Evolutionary conservation across 35 echinoderm and acorn worm species (phyloP).

Genomic region (Heliocidaris tuberculata): DNA sequence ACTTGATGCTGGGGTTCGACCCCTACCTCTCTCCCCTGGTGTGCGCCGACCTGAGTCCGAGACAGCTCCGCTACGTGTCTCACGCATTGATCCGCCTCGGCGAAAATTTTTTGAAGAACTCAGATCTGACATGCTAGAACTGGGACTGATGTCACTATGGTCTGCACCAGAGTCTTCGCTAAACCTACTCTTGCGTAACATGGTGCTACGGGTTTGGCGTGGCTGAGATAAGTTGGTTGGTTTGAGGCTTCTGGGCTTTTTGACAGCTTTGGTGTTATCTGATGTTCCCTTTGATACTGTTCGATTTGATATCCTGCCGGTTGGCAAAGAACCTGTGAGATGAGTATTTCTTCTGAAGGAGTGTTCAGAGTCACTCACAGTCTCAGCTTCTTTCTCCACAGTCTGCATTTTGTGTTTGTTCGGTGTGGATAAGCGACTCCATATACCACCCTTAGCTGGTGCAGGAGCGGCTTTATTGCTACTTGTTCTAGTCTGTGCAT

Average conservation of each 20-base stretch:
- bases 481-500: background rate
- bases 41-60: constrained; percentile 31
- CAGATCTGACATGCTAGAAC: constrained; percentile 89
- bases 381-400: constrained; percentile 55
- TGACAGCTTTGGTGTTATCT: constrained; percentile 48
- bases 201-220: constrained; percentile 89
- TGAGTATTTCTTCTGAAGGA: constrained; percentile 79
- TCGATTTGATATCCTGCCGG: constrained; percentile 45
- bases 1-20: background rate
- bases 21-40: constrained; percentile 7
- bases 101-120: constrained; percentile 68
- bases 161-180: constrained; percentile 66
- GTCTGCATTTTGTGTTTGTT: constrained; percentile 80
- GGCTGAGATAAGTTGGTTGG: constrained; percentile 67
- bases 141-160: constrained; percentile 79
- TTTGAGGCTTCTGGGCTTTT: constrained; percentile 44
- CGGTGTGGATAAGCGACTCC: constrained; percentile 85
- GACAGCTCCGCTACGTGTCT: constrained; percentile 40
- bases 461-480: constrained; percentile 18
- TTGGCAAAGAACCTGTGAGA: constrained; percentile 72
- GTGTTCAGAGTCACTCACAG: constrained; percentile 60
- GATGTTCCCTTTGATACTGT: constrained; percentile 17
- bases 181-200: constrained; percentile 84
- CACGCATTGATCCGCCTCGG: constrained; percentile 32
- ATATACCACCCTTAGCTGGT: constrained; percentile 50